Conservation (phyloP, 2,113 vertebrate species). For the Salvelinus alpinus region DNA sequence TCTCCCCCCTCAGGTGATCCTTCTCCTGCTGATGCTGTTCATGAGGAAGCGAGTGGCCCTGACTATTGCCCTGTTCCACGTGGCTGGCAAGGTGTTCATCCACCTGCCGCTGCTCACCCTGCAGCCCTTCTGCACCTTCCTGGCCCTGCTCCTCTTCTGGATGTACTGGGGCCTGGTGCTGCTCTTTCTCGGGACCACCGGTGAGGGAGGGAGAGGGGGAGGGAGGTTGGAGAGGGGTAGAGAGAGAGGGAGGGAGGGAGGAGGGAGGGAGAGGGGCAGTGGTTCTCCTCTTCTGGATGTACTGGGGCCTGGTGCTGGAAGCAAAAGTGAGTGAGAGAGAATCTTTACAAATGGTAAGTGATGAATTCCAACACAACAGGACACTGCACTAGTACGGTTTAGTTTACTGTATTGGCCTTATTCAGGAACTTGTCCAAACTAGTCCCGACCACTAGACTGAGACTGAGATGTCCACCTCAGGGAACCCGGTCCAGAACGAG, state of each 20-base stretch:
- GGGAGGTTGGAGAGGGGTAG: not conserved
- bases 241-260: not conserved
- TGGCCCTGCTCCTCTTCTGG: slow-evolving; percentile 93
- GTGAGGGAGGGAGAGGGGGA: slow-evolving; percentile 53
- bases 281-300: slow-evolving; percentile 86
- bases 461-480: slow-evolving; percentile 56
- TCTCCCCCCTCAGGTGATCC: slow-evolving; percentile 77
- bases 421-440: too few species aligned
- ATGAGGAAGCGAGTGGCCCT: slow-evolving; percentile 95
- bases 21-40: slow-evolving; percentile 91
- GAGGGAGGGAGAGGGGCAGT: not conserved
- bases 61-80: slow-evolving; percentile 95
- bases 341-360: too few species aligned
- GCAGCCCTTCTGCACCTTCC: slow-evolving; percentile 95
- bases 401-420: too few species aligned
- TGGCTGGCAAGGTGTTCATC: slow-evolving; percentile 96
- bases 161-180: slow-evolving; percentile 91
- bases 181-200: slow-evolving; percentile 93
- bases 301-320: slow-evolving; percentile 88
- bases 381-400: too few species aligned
- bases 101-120: slow-evolving; percentile 91
- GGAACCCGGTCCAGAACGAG: slow-evolving; percentile 83
- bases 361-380: too few species aligned
- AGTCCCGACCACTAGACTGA: not conserved
- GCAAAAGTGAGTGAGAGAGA: not conserved